Conservation (phyloP, 2,888 invertebrate genomes). For the Nephrotoma appendiculata region DNA sequence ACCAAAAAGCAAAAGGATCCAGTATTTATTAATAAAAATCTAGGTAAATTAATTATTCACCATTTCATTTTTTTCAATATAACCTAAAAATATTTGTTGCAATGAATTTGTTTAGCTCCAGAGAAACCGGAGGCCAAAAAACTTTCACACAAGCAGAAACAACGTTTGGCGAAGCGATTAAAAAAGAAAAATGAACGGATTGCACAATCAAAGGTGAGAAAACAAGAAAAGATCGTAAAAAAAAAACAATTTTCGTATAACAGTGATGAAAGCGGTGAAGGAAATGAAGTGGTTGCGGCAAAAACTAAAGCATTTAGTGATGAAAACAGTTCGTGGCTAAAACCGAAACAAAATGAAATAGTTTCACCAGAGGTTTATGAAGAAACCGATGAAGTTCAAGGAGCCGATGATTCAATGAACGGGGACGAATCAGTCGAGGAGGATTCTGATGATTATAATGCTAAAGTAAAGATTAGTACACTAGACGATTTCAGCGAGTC, state of each 20-base stretch:
- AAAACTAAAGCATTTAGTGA: conserved; percentile 43
- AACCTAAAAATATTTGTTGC: background rate
- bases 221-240: conserved; percentile 34
- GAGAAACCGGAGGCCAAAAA: conserved; percentile 37
- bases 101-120: conserved; percentile 21
- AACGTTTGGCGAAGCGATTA: conserved; percentile 30
- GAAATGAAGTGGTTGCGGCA: conserved; percentile 14
- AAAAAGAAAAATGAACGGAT: background rate
- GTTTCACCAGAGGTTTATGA: conserved; percentile 16
- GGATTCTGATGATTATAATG: conserved; percentile 11
- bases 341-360: conserved; percentile 37
- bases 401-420: conserved; percentile 15
- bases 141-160: conserved; percentile 54
- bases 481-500: conserved; percentile 18
- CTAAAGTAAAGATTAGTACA: background rate
- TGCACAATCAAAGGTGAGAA: conserved; percentile 24
- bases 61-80: background rate
- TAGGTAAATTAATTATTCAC: conserved; percentile 19
- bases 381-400: conserved; percentile 24
- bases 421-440: conserved; percentile 17
- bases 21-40: conserved; percentile 26
- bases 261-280: conserved; percentile 16
- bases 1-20: conserved; percentile 77
- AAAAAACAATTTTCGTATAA: conserved; percentile 15
- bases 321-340: conserved; percentile 57